Evolutionary conservation across 2,113 vertebrate genomes (phyloP), one percentile per base, ranked within the genome.

Genomic region (Apus apus): DNA sequence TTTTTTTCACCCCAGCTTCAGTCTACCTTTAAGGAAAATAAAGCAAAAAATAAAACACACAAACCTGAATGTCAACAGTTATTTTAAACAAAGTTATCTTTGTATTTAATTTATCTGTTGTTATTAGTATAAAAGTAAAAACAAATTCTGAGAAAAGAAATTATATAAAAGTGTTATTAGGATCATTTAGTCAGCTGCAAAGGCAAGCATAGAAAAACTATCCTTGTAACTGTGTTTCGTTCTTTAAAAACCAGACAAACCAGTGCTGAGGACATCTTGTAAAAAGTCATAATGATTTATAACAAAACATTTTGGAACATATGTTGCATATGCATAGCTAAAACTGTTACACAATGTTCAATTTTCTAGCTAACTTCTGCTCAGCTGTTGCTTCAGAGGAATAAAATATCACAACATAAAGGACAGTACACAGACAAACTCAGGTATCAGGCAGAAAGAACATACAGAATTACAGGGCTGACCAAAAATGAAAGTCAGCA

Each of bases 241-340:
- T 91, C 34, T 74, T 54, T 70, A 34, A 89, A 86, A 75, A 34
- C 21, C 61, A 91, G 74, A 94, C 54, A 91, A 93, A 72, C 10
- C 57, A 73, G 30, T 60, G 54, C 51, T 40, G 57, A 82, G 87
- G 65, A 92, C 60, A 96, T 92, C 87, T 90, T 96, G 76, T 91
- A 90, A 89, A 43, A 93, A 95, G 72, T 94, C 95, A 86, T 6
- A n/a, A 94, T 96, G 84, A 96, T 96, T 77, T 95, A 87, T 57
- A 93, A 83, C 85, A 85, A 83, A 96, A 83, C 46, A 83, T 82
- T 84, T 85, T 29, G 82, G 90, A 94, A 92, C 73, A 85, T 81
- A 85, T 50, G 60, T 34, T 90, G 67, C 64, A 71, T 66, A 77
- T 65, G 67, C 48, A 65, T 48, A 84, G 65, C 30, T 85, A 56